Evolutionary conservation across 30 jellyfish, hydroid and myxozoan genomes (phyloP).

Genomic region (Hydractinia echinata): DNA sequence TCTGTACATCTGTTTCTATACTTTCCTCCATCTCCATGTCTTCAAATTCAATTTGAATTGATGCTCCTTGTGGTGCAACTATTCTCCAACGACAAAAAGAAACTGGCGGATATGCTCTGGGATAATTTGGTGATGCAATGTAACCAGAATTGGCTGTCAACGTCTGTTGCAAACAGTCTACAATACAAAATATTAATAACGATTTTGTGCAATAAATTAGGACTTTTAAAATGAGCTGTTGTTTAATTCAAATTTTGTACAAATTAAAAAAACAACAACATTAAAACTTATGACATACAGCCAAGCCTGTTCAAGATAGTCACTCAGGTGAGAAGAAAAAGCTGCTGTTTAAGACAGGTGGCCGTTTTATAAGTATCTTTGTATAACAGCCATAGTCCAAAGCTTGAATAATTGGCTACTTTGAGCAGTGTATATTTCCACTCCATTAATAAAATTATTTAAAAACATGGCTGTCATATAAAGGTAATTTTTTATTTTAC

Average conservation of each 20-base stretch:
- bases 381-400: too few species aligned
- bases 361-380: too few species aligned
- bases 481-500: too few species aligned
- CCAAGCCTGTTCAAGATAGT: too few species aligned
- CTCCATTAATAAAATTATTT: too few species aligned
- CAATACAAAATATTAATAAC: conserved; percentile 34
- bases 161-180: conserved; percentile 25
- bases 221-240: not conserved
- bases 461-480: too few species aligned
- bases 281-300: not conserved
- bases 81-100: conserved; percentile 66
- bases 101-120: conserved; percentile 56
- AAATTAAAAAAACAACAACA: not conserved
- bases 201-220: not conserved
- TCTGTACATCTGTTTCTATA: not conserved
- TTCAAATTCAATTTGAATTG: not conserved
- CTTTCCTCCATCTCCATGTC: not conserved
- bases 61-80: conserved; percentile 4
- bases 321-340: too few species aligned
- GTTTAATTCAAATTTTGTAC: too few species aligned
- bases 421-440: too few species aligned
- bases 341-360: too few species aligned
- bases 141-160: conserved; percentile 42
- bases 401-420: too few species aligned
- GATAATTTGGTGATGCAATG: conserved; percentile 64